phyloP scores from a whole-genome alignment of 1,140 invertebrate species.

The Saccostrea echinata region DNA sequence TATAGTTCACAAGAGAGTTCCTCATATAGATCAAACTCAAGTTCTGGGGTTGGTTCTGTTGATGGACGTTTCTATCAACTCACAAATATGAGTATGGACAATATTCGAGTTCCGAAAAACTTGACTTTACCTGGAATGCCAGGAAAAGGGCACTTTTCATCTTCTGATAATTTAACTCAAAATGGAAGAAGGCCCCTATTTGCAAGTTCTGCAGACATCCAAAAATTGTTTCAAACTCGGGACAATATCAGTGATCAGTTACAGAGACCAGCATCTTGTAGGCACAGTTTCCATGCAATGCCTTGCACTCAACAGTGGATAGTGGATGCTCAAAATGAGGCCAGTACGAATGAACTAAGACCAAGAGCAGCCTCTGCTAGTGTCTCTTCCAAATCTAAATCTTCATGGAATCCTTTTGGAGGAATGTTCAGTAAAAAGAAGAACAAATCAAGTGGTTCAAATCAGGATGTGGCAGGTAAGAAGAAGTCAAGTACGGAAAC shows the following conservation, averaged over 20 bases:
- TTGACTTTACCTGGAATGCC: slow-evolving; percentile 56
- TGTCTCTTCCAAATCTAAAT: slow-evolving; percentile 51
- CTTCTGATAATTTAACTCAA: slow-evolving; percentile 61
- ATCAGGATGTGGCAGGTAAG: slow-evolving; percentile 12
- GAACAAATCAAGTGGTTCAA: slow-evolving; percentile 41
- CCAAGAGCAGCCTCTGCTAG: slow-evolving; percentile 54
- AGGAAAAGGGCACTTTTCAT: slow-evolving; percentile 62
- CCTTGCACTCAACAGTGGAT: slow-evolving; percentile 51
- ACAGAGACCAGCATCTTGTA: slow-evolving; percentile 61
- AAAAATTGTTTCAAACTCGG: slow-evolving; percentile 66
- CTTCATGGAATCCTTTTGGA: slow-evolving; percentile 59
- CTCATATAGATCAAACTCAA: slow-evolving; percentile 50
- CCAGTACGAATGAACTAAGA: slow-evolving; percentile 36
- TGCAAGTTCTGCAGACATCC: slow-evolving; percentile 70
- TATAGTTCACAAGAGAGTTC: slow-evolving; percentile 44
- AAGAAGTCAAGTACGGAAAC: background rate
- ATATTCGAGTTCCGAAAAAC: slow-evolving; percentile 49
- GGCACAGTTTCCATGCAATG: slow-evolving; percentile 72
- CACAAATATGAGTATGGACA: slow-evolving; percentile 50
- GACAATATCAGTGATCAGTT: slow-evolving; percentile 63
- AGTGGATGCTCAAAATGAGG: slow-evolving; percentile 47
- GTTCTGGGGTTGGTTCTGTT: slow-evolving; percentile 47
- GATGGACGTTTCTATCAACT: slow-evolving; percentile 45
- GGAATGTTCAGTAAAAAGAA: slow-evolving; percentile 53
- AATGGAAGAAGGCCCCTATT: slow-evolving; percentile 65